Evolutionary conservation across 2,797 vertebrate genomes (phyloP).

Genomic region (Echeneis naucrates): DNA sequence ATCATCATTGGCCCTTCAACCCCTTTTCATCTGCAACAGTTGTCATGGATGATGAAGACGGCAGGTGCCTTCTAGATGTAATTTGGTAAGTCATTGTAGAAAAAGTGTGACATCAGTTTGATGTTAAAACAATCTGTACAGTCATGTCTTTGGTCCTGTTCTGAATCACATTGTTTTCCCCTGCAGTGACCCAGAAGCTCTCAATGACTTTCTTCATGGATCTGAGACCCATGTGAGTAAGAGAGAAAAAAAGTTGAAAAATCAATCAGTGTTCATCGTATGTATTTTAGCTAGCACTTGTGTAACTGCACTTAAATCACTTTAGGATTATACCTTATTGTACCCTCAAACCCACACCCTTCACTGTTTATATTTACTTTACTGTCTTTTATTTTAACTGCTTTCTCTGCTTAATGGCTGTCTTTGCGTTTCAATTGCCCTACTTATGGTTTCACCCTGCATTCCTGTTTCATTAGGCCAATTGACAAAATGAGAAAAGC

Average conservation of each 20-base stretch:
- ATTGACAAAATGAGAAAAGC: slow-evolving; percentile 67
- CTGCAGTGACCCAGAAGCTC: slow-evolving; percentile 94
- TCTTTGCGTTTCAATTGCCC: slow-evolving; percentile 63
- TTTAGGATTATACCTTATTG: slow-evolving; percentile 34
- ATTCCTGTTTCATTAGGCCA: slow-evolving; percentile 57
- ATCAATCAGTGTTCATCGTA: slow-evolving; percentile 14
- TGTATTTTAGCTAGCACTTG: slow-evolving; percentile 20
- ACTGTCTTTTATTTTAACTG: slow-evolving; percentile 31
- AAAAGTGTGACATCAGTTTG: not conserved
- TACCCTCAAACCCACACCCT: slow-evolving; percentile 42
- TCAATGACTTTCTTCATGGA: slow-evolving; percentile 99
- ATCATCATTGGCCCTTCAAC: not conserved
- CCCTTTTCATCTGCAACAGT: slow-evolving; percentile 78
- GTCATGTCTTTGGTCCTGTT: not conserved
- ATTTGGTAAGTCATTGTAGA: slow-evolving; percentile 92
- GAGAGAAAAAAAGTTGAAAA: not conserved
- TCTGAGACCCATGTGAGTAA: slow-evolving; percentile 92
- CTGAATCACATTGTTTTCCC: slow-evolving; percentile 46
- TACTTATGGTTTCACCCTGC: slow-evolving; percentile 62
- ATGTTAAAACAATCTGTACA: not conserved
- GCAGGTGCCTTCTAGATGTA: slow-evolving; percentile 99
- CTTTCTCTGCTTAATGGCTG: slow-evolving; percentile 54
- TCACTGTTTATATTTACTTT: slow-evolving; percentile 35
- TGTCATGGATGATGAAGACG: slow-evolving; percentile 99
- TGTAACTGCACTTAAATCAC: slow-evolving; percentile 11